Evolutionary conservation across 2,113 vertebrate species (phyloP).

Genomic region (Galemys pyrenaicus): DNA sequence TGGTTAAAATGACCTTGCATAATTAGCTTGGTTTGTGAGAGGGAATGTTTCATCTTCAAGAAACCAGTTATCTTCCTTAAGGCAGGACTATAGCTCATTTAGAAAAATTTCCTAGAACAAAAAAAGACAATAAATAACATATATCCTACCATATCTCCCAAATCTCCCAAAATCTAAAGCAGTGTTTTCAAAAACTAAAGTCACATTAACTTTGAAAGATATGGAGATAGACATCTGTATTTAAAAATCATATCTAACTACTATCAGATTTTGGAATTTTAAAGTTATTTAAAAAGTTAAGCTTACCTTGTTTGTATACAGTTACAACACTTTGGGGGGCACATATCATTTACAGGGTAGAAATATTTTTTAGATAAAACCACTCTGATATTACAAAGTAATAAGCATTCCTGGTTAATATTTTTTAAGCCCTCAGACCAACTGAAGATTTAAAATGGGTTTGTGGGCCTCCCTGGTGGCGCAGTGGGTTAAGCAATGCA

Average conservation of each 20-base stretch:
- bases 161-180: neutral
- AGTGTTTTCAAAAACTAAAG: neutral
- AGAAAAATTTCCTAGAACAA: neutral
- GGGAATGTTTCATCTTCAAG: neutral
- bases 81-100: neutral
- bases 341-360: neutral
- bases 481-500: too few species aligned
- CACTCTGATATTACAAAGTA: neutral
- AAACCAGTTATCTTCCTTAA: neutral
- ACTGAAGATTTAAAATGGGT: neutral
- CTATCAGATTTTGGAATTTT: neutral
- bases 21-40: neutral
- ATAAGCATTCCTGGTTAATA: conserved; percentile 27
- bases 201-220: neutral
- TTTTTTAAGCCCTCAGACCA: conserved; percentile 49
- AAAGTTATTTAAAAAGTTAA: conserved; percentile 21
- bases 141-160: neutral
- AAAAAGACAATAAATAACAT: neutral
- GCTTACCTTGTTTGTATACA: neutral
- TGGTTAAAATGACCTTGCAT: neutral
- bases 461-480: too few species aligned
- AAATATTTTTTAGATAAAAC: conserved; percentile 47
- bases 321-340: neutral
- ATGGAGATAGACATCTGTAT: neutral
- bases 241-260: neutral